Conservation (phyloP, 1,140 invertebrate genomes). For the Drosophila hydei region DNA sequence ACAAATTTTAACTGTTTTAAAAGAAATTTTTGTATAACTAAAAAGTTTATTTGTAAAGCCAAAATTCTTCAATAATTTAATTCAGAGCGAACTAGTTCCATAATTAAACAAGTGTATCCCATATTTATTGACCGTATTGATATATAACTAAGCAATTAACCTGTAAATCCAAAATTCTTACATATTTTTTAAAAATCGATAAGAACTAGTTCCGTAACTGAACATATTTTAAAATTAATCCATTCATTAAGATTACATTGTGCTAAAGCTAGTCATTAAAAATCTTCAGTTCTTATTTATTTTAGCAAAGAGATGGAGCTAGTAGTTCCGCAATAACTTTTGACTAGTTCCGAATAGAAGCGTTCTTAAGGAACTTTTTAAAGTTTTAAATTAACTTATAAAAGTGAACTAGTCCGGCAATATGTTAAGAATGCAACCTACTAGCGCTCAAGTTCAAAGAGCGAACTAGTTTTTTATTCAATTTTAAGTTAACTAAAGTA, state of each 20-base stretch:
- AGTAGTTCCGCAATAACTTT: neutral
- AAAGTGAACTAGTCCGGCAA: too few relatives aligned
- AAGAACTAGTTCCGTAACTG: neutral
- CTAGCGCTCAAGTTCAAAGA: neutral
- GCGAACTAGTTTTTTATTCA: neutral
- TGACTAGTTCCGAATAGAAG: neutral
- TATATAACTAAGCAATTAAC: too few relatives aligned
- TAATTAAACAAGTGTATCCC: neutral
- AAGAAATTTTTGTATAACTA: too few relatives aligned
- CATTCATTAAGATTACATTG: neutral
- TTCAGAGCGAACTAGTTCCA: too few relatives aligned
- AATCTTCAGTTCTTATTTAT: neutral
- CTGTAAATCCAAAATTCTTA: too few relatives aligned
- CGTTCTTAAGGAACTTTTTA: neutral
- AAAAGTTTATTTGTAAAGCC: too few relatives aligned
- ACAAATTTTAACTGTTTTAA: too few relatives aligned
- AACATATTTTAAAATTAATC: neutral
- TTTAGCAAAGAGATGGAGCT: neutral
- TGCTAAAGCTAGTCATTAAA: too few relatives aligned
- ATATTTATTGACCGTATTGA: neutral
- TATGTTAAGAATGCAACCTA: neutral
- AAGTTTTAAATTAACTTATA: too few relatives aligned
- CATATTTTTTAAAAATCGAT: neutral
- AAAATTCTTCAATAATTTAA: too few relatives aligned
- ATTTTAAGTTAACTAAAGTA: too few relatives aligned